Evolutionary conservation across 1,140 invertebrate species (phyloP).

Genomic region (Aphelinus atriplicis): DNA sequence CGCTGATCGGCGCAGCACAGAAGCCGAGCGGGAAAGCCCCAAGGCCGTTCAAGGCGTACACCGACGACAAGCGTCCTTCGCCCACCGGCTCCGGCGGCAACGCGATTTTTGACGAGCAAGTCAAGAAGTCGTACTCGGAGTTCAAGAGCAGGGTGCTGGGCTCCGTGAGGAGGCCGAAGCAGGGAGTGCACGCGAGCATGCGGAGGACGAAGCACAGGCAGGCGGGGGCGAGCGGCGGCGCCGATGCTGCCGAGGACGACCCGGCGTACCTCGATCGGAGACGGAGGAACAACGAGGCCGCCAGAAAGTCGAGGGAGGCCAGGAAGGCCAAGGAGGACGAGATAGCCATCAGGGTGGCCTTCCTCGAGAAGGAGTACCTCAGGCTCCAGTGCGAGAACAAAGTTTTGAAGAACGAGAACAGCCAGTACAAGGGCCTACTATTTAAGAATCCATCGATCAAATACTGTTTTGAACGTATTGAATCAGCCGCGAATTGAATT

Average conservation of each 20-base stretch:
- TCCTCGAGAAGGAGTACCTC: slow-evolving; percentile 82
- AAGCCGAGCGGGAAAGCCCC: slow-evolving; percentile 52
- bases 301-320: slow-evolving; percentile 91
- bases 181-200: slow-evolving; percentile 75
- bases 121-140: slow-evolving; percentile 71
- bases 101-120: slow-evolving; percentile 62
- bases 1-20: too few species aligned
- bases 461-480: too few species aligned
- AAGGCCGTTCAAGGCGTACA: slow-evolving; percentile 78
- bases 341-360: slow-evolving; percentile 86
- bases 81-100: slow-evolving; percentile 62
- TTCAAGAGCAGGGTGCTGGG: slow-evolving; percentile 75
- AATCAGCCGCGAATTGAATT: too few species aligned
- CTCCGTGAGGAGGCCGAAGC: slow-evolving; percentile 70
- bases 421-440: too few species aligned
- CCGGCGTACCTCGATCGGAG: slow-evolving; percentile 86
- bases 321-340: slow-evolving; percentile 92
- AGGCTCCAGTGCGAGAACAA: background rate
- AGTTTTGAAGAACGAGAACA: background rate
- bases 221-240: slow-evolving; percentile 33
- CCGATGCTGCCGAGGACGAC: too few species aligned
- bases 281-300: slow-evolving; percentile 93
- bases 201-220: slow-evolving; percentile 60
- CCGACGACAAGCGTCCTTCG: slow-evolving; percentile 68
- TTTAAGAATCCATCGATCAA: too few species aligned